Percentiles rank a stretch among this genome's conserved stretches.
Evolutionary conservation across 2,113 vertebrate genomes (phyloP).

Genomic region (Tachycineta bicolor): DNA sequence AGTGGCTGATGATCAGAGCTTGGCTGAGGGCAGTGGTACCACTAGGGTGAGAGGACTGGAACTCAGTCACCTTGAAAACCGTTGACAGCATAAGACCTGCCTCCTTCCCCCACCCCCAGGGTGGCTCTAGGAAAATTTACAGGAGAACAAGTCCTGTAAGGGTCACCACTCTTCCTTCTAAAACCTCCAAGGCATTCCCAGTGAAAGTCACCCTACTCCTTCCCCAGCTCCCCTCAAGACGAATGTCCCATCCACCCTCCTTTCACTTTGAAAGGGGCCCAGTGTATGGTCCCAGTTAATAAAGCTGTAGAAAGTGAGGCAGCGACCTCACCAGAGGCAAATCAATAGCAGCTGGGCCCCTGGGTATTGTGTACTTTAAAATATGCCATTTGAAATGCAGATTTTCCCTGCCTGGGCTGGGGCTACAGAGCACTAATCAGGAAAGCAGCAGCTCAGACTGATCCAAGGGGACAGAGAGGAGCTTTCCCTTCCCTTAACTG

Average conservation of each 20-base stretch:
- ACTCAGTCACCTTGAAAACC: conserved; percentile 5
- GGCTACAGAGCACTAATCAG: conserved; percentile 49
- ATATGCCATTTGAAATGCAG: conserved; percentile 70
- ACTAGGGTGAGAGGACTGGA: rapidly evolving
- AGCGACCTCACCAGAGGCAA: conserved; percentile 59
- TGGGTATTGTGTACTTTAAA: conserved; percentile 64
- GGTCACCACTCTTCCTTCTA: neutral
- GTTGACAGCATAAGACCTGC: neutral
- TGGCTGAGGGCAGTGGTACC: rapidly evolving
- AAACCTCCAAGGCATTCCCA: neutral
- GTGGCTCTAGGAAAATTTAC: conserved; percentile 11
- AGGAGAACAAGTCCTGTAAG: neutral
- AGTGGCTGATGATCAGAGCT: neutral
- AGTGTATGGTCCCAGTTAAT: conserved; percentile 50
- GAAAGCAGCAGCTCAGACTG: conserved; percentile 23
- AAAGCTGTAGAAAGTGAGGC: conserved; percentile 56
- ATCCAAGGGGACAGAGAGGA: conserved; percentile 33
- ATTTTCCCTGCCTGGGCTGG: conserved; percentile 30
- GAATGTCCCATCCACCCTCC: conserved; percentile 4
- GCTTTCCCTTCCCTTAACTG: neutral
- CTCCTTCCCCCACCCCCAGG: neutral
- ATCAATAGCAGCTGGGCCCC: conserved; percentile 54
- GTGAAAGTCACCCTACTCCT: conserved; percentile 20
- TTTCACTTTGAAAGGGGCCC: conserved; percentile 38
- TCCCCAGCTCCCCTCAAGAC: neutral